Evolutionary conservation across 2,797 vertebrate genomes (phyloP).

Genomic region (Sebastes trivittatus): DNA sequence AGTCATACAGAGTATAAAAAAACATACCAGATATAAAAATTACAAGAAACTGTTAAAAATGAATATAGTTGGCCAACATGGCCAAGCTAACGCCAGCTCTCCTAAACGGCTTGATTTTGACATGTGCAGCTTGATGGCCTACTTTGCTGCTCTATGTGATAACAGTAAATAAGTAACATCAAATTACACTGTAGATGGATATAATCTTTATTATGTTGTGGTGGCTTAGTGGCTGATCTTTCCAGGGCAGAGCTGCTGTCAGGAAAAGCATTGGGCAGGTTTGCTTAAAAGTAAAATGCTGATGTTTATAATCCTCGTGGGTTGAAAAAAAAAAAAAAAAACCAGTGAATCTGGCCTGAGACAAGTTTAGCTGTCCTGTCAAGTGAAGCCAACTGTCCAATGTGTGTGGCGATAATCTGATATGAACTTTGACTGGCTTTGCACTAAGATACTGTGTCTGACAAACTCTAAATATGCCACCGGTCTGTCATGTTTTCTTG

Average conservation of each 20-base stretch:
- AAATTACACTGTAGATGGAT: neutral
- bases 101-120: conserved; percentile 18
- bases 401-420: conserved; percentile 23
- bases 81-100: conserved; percentile 39
- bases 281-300: conserved; percentile 7
- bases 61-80: conserved; percentile 19
- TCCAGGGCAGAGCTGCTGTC: neutral
- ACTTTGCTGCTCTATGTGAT: neutral
- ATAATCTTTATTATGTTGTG: conserved; percentile 6
- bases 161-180: neutral
- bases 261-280: neutral
- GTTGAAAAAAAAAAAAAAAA: neutral
- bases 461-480: neutral
- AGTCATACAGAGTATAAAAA: too few relatives aligned
- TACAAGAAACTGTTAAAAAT: too few relatives aligned
- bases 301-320: conserved; percentile 11
- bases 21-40: too few relatives aligned
- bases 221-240: conserved; percentile 2
- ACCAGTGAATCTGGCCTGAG: conserved; percentile 2
- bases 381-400: conserved; percentile 32
- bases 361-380: conserved; percentile 12
- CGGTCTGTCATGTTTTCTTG: neutral
- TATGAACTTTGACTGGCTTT: conserved; percentile 37
- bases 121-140: neutral
- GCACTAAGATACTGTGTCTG: neutral